Base-by-base conservation (phyloP, 2,113 vertebrate genomes). In the Zosterops hypoxanthus region DNA sequence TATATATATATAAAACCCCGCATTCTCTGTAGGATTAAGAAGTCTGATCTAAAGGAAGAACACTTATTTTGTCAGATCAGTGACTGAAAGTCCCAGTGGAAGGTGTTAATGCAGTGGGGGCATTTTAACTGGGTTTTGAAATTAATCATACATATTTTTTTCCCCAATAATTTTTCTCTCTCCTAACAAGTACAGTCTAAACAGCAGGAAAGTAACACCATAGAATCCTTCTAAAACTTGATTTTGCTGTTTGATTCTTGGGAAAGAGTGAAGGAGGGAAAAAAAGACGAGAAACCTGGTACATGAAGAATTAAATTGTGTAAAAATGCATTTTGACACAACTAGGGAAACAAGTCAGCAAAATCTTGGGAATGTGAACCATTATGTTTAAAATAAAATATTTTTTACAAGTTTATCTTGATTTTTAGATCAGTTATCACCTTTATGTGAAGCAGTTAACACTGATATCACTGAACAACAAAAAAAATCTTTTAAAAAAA, bases 191-290 rank as follows among this genome's bases (percentile, higher is more conserved):
- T 82, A 24, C 20, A 49, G 63, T 18, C 23, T 68, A 59, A 59
- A 57, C 39, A 80, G 57, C 8, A 57, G 75, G 26, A 50, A 84
- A 63, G 11, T 9, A 76, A 52, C 19, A 70, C 14, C 26, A 50
- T 8, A 66, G 29, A 91, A 69, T 31, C 56, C n/a, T 63, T 47
- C 47, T 59, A 44, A 86, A 79, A 82, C 7, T 12, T 24, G 14
- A 71, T 77, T 93, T 73, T 12, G 10, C 26, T 76, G 5, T 7
- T 46, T 50, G 25, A 59, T 55, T 55, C 42, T 39, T 23, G 34
- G 8, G 24, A 53, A 60, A 15, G 3, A 66, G 3, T 0, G 1
- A 70, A 61, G 15, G 9, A 61, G 8, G 6, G 11, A 8, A 82
- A 59, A 82, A 13, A 22, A 22, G 2, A 59, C 69, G 25, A 50